A percentile compares a stretch with the other conserved stretches of the same genome.
Evolutionary conservation across 2,113 vertebrate species (phyloP).

Genomic region (Hyla sarda): DNA sequence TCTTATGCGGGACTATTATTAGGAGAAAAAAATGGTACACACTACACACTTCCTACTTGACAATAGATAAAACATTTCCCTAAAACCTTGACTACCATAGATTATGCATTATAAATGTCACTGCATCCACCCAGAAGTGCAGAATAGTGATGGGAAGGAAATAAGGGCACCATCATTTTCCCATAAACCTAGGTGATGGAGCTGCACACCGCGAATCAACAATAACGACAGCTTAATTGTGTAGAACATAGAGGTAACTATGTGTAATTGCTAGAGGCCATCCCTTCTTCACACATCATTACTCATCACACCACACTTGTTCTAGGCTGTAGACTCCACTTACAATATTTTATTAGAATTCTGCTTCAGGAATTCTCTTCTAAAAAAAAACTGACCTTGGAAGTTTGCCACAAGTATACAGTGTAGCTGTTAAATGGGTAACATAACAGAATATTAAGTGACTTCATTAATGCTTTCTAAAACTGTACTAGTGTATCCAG

Average conservation of each 20-base stretch:
- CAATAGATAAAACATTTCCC: not conserved
- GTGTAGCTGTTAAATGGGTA: too few species aligned
- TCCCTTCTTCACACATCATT: slow-evolving; percentile 37
- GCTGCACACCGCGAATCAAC: not conserved
- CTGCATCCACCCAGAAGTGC: not conserved
- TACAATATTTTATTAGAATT: not conserved
- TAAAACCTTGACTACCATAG: not conserved
- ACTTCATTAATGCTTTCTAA: too few species aligned
- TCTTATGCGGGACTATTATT: not conserved
- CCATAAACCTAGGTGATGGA: not conserved
- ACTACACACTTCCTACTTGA: not conserved
- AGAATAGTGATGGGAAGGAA: not conserved
- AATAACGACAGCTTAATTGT: slow-evolving; percentile 36
- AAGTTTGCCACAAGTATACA: not conserved
- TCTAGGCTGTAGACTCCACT: not conserved
- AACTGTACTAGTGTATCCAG: not conserved
- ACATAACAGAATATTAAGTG: too few species aligned
- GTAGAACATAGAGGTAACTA: slow-evolving; percentile 38
- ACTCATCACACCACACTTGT: not conserved
- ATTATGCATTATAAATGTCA: not conserved
- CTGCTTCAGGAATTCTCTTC: too few species aligned
- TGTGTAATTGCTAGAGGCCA: slow-evolving; percentile 28
- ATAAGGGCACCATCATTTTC: not conserved
- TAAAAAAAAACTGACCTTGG: not conserved
- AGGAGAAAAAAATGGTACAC: not conserved